Conservation (phyloP, 2,888 invertebrate genomes). For the Aelia acuminata region DNA sequence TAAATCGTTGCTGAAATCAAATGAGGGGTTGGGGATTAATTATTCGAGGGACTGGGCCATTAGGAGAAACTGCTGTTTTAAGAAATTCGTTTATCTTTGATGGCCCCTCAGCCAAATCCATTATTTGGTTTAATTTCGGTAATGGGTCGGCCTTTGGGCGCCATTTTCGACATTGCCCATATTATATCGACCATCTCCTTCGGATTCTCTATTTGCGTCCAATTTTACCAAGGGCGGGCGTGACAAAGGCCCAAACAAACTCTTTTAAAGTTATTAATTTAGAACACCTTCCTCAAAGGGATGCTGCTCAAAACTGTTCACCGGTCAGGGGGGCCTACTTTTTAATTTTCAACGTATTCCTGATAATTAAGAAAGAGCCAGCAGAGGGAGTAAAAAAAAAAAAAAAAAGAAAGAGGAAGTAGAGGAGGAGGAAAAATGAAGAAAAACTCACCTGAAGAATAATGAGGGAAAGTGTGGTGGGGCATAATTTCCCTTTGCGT, state of each 20-base stretch:
- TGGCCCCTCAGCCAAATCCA: neutral
- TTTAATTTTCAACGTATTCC: slow-evolving; percentile 64
- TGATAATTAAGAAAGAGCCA: slow-evolving; percentile 63
- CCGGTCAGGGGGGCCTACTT: slow-evolving; percentile 50
- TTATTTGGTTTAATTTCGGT: slow-evolving; percentile 46
- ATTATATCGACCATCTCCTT: slow-evolving; percentile 27
- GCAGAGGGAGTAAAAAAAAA: neutral
- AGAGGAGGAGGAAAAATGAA: slow-evolving; percentile 53
- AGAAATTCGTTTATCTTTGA: slow-evolving; percentile 37
- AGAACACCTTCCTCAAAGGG: neutral
- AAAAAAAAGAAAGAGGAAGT: neutral
- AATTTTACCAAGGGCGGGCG: neutral
- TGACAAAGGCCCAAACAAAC: slow-evolving; percentile 23
- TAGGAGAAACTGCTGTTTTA: slow-evolving; percentile 36
- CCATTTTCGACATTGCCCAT: neutral
- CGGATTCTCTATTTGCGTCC: neutral
- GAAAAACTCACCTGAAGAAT: slow-evolving; percentile 59
- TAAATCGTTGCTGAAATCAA: slow-evolving; percentile 12
- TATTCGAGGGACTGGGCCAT: slow-evolving; percentile 15
- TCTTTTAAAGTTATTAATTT: slow-evolving; percentile 23
- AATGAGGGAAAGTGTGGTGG: slow-evolving; percentile 50
- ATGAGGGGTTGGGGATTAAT: slow-evolving; percentile 1
- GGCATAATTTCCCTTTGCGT: slow-evolving; percentile 64
- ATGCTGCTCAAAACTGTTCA: neutral
- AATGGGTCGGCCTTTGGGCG: neutral